Percentiles rank a stretch among this genome's conserved stretches.
Evolutionary conservation across 2,888 invertebrate genomes (phyloP).

Genomic region (Cheilosia vernalis): DNA sequence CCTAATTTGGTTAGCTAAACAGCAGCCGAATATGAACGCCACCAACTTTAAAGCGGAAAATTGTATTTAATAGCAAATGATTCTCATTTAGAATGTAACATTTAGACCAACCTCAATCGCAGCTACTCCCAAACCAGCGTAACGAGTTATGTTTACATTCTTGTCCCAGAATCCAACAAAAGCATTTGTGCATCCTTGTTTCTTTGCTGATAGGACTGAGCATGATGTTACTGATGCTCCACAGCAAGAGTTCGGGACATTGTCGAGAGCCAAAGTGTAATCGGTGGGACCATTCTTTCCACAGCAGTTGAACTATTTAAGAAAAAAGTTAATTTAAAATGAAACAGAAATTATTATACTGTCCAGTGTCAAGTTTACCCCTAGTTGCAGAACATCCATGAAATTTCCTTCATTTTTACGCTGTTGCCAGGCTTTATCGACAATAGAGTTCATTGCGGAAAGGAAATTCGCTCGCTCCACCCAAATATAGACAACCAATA

Average conservation of each 20-base stretch:
- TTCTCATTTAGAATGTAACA: neutral
- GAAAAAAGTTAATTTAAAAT: neutral
- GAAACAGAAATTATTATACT: neutral
- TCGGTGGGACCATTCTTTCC: constrained; percentile 78
- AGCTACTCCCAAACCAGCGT: constrained; percentile 88
- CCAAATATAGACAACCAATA: constrained; percentile 88
- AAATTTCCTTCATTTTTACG: constrained; percentile 76
- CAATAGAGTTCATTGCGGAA: constrained; percentile 84
- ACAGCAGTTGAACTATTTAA: constrained; percentile 80
- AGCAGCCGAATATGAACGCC: constrained; percentile 93
- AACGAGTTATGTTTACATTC: constrained; percentile 85
- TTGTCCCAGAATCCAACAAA: constrained; percentile 82
- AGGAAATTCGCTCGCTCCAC: constrained; percentile 86
- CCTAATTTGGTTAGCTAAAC: constrained; percentile 92
- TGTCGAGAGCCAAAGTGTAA: constrained; percentile 76
- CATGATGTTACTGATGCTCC: constrained; percentile 78
- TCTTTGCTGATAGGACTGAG: constrained; percentile 67
- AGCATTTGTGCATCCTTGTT: constrained; percentile 78
- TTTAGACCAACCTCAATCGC: constrained; percentile 86
- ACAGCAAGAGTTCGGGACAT: constrained; percentile 80
- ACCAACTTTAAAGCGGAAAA: constrained; percentile 84
- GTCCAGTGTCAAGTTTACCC: constrained; percentile 76
- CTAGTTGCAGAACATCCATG: constrained; percentile 79
- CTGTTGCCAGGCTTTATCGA: constrained; percentile 83
- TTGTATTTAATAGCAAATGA: neutral